A percentile compares a stretch with the other conserved stretches of the same genome.
Conservation (phyloP, 2,113 vertebrate species). For the Oryzias javanicus region DNA sequence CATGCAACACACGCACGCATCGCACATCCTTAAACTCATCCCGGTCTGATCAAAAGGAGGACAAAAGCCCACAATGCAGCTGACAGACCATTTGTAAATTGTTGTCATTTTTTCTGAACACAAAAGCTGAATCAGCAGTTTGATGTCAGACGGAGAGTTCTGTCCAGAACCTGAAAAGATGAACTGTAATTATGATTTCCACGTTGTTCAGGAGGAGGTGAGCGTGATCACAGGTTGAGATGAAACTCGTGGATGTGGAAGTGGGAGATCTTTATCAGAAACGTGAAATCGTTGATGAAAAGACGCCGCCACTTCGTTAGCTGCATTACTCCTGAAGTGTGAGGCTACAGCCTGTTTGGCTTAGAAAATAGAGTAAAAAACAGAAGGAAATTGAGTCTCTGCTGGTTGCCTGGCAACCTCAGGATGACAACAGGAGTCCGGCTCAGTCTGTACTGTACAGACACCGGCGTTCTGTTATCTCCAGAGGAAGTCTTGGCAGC, state of each 20-base stretch:
- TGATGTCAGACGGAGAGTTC: too few species aligned
- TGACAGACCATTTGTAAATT: background rate
- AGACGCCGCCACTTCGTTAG: background rate
- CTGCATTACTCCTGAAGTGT: background rate
- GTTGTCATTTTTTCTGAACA: too few species aligned
- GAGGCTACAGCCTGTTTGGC: background rate
- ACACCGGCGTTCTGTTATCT: background rate
- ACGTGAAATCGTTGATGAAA: background rate
- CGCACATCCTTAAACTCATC: constrained; percentile 4
- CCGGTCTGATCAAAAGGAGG: background rate
- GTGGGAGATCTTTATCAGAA: too few species aligned
- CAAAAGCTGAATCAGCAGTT: too few species aligned
- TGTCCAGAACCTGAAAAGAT: too few species aligned
- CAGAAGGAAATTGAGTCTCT: background rate
- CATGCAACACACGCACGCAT: background rate
- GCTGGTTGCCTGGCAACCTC: constrained; percentile 24
- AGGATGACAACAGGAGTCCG: background rate
- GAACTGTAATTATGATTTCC: too few species aligned
- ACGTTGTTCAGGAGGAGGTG: too few species aligned
- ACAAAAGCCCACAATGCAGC: background rate
- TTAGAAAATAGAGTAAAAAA: background rate
- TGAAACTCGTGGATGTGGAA: too few species aligned
- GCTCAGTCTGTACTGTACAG: constrained; percentile 8
- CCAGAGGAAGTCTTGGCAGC: too few species aligned
- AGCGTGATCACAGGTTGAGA: too few species aligned